Conservation (phyloP, 53 echinoderm and acorn worm genomes). For the Echinometra lucunter region DNA sequence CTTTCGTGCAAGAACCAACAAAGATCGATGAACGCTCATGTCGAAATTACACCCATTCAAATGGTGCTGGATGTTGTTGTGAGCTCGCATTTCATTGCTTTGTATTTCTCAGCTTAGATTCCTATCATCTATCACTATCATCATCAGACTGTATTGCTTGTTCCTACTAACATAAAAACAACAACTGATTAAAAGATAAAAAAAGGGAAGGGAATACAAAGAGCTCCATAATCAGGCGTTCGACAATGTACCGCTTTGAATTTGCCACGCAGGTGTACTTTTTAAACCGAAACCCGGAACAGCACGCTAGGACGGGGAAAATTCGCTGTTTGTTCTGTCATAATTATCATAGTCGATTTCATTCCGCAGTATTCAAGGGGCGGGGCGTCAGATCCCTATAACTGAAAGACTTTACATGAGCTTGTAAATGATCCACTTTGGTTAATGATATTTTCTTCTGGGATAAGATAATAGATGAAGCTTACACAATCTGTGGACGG, state of each 20-base stretch:
- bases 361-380: not conserved
- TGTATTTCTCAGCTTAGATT: too few relatives aligned
- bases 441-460: not conserved
- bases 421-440: not conserved
- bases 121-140: not conserved
- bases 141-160: not conserved
- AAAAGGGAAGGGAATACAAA: not conserved
- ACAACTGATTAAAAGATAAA: not conserved
- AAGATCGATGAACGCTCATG: not conserved
- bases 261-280: slow-evolving; percentile 5
- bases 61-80: not conserved
- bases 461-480: not conserved
- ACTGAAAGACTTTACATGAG: not conserved
- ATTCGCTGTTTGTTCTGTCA: not conserved
- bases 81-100: not conserved
- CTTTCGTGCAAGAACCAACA: too few relatives aligned
- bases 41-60: not conserved
- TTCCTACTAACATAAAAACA: not conserved
- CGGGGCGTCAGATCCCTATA: not conserved
- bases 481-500: not conserved
- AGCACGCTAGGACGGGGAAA: not conserved
- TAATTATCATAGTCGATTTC: not conserved
- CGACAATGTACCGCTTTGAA: not conserved
- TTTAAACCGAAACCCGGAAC: slow-evolving; percentile 47
- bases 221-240: not conserved